Conservation (phyloP, 2,113 vertebrate species). For the Octodon degus region DNA sequence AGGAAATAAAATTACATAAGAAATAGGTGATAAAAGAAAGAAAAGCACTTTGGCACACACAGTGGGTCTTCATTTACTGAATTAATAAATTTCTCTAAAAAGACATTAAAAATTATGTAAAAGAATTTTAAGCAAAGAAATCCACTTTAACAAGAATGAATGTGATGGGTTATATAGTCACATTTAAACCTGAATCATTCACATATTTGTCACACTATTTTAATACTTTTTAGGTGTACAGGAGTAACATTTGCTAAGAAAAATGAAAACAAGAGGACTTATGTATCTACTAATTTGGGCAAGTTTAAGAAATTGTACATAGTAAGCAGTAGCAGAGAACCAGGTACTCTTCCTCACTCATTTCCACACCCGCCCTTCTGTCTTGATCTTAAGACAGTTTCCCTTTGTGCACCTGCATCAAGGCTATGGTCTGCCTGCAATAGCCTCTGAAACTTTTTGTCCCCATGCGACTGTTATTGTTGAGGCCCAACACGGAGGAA, state of each 20-base stretch:
- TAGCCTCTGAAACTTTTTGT: background rate
- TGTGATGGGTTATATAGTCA: background rate
- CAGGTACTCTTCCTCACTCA: background rate
- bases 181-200: constrained; percentile 18
- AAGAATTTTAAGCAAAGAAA: background rate
- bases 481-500: background rate
- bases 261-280: background rate
- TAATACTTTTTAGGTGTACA: background rate
- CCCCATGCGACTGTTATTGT: background rate
- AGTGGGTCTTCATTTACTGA: background rate
- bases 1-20: background rate
- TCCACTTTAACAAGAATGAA: background rate
- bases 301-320: background rate
- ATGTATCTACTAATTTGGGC: background rate
- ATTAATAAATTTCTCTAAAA: background rate
- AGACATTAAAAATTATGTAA: background rate
- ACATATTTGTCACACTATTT: background rate
- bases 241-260: background rate
- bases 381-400: background rate
- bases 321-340: background rate
- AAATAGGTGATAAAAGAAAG: background rate
- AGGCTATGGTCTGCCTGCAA: background rate
- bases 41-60: background rate
- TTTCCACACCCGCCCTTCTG: background rate
- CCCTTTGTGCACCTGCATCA: background rate